phyloP scores from a whole-genome alignment of 1,140 invertebrate species.

The Onthophagus taurus region DNA sequence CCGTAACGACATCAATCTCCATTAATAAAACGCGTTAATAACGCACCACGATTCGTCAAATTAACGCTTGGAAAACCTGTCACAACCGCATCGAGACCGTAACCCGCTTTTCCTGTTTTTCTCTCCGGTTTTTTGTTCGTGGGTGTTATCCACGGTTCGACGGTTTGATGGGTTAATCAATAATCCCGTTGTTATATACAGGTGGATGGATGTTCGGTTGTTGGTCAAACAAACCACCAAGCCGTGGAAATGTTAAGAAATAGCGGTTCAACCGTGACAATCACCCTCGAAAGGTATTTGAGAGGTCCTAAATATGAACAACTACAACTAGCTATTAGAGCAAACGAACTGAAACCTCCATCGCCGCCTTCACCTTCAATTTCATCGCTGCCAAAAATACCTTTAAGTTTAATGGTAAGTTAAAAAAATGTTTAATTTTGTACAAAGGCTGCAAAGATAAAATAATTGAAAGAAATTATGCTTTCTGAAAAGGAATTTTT shows the following conservation, averaged over 20 bases:
- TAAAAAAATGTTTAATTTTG: neutral
- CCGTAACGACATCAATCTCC: neutral
- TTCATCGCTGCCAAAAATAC: conserved; percentile 65
- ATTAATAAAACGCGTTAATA: too few species aligned
- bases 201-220: conserved; percentile 74
- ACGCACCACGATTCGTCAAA: too few species aligned
- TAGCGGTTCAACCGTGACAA: conserved; percentile 66
- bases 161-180: too few species aligned
- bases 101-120: too few species aligned
- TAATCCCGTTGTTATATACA: too few species aligned
- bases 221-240: conserved; percentile 83
- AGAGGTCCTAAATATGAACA: conserved; percentile 84
- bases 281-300: conserved; percentile 78
- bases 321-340: conserved; percentile 73
- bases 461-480: too few species aligned
- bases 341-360: conserved; percentile 55
- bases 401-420: conserved; percentile 47
- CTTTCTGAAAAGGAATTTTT: too few species aligned
- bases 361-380: conserved; percentile 64
- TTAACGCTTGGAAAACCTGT: too few species aligned
- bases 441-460: neutral
- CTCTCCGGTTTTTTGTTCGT: too few species aligned
- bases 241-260: conserved; percentile 77
- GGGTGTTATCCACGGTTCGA: too few species aligned
- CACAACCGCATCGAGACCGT: too few species aligned